A percentile compares a stretch with the other conserved stretches of the same genome.
Conservation (phyloP, 2,888 invertebrate genomes). For the Drosophila recens region DNA sequence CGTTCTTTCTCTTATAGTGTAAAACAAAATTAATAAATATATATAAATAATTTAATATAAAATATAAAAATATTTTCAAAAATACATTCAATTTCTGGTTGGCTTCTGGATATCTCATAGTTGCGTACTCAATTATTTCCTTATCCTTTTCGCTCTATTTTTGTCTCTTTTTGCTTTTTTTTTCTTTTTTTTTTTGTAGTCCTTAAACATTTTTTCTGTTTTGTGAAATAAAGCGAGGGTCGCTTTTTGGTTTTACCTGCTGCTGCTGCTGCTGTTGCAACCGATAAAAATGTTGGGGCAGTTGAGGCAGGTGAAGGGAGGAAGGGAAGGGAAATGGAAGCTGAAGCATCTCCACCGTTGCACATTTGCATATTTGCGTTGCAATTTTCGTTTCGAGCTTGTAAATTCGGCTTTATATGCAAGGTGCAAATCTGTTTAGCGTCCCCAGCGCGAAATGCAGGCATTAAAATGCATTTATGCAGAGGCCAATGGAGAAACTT, state of each 20-base stretch:
- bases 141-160: background rate
- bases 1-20: conserved; percentile 5
- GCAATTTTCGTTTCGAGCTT: conserved; percentile 73
- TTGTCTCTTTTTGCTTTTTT: background rate
- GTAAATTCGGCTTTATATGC: conserved; percentile 73
- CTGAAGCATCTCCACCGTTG: conserved; percentile 13
- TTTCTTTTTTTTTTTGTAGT: background rate
- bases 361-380: conserved; percentile 74
- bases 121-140: background rate
- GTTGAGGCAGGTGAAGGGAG: conserved; percentile 1
- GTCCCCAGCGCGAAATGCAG: conserved; percentile 37
- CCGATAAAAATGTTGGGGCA: conserved; percentile 1
- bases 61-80: too few species aligned
- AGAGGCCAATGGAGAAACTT: conserved; percentile 63
- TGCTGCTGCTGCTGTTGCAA: background rate
- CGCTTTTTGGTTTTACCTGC: conserved; percentile 20
- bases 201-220: conserved; percentile 3
- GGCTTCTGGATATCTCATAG: background rate
- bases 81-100: background rate
- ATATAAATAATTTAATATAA: too few species aligned
- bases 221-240: conserved; percentile 34
- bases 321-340: background rate
- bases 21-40: too few species aligned
- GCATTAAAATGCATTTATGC: conserved; percentile 78
- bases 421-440: conserved; percentile 78